Evolutionary conservation across 1,140 invertebrate genomes (phyloP).

Genomic region (Hirudo medicinalis): DNA sequence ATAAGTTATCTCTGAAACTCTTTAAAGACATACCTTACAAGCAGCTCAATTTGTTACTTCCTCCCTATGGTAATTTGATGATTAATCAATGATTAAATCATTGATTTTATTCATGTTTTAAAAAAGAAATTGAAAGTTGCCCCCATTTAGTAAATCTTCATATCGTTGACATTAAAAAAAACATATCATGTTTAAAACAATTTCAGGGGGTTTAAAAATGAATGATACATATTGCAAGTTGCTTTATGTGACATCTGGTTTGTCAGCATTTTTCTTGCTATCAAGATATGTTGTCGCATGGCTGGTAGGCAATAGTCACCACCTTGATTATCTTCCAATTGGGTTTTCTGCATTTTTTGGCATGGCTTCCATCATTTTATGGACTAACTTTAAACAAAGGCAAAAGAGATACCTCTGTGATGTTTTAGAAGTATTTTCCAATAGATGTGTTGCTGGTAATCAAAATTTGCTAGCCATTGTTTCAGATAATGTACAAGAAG

Average conservation of each 20-base stretch:
- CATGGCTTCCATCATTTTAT: background rate
- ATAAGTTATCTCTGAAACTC: conserved; percentile 8
- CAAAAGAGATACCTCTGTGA: conserved; percentile 5
- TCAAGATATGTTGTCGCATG: conserved; percentile 5
- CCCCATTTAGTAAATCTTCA: no score
- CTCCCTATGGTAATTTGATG: background rate
- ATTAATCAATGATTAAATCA: background rate
- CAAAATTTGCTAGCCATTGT: background rate
- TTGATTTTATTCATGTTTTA: background rate
- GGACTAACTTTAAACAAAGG: background rate
- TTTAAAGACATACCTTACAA: background rate
- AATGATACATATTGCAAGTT: background rate
- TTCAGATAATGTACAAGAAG: background rate
- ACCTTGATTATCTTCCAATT: conserved; percentile 5
- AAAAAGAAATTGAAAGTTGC: background rate
- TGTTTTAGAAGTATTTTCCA: background rate
- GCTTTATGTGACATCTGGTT: background rate
- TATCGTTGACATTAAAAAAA: no score
- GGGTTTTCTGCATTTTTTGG: conserved; percentile 4
- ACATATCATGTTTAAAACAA: no score
- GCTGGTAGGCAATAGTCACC: background rate
- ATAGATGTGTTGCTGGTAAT: background rate
- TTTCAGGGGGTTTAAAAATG: conserved; percentile 1
- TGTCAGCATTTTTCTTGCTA: conserved; percentile 2
- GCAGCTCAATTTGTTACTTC: background rate